Evolutionary conservation across 2,113 vertebrate species (phyloP), one percentile per base, ranked within the genome.

Genomic region (Onychostruthus taczanowskii): DNA sequence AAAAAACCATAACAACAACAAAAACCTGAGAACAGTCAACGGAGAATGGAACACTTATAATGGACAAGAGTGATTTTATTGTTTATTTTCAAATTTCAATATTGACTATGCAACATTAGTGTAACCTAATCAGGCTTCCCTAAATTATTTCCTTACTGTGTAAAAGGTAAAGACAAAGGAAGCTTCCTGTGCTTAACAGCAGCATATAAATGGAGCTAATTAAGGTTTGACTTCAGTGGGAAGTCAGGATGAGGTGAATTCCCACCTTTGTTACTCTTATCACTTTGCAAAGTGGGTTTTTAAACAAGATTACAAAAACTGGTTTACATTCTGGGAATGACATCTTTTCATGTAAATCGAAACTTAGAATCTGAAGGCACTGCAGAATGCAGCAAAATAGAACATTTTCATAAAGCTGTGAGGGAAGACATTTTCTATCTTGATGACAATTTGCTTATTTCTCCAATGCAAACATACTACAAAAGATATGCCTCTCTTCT

Each of bases 191-290:
- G 47, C 28, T 85, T 63, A 41, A 28, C 44, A 83, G 81, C 64
- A 90, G 46, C 68, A 84, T 55, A 78, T 44, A 93, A 93, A 92
- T 33, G 3, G 55, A 61, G 39, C 15, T 86, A 92, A 83, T 70
- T 84, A 62, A 90, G 28, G 56, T 84, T 64, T 77, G 39, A 93
- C 74, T 81, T 44, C 59, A 92, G 76, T 75, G 82, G 74, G 90
- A 97, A 96, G 55, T 83, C 24, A 85, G 84, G 72, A 69, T 55
- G 63, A 63, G 39, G 84, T 86, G n/a, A 83, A 90, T 97, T 96
- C 94, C 76, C 94, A 97, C 76, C 75, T 95, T 96, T 94, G 82
- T 88, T 88, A 80, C 64, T 84, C 50, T 76, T 93, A 95, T 67
- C 94, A 77, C 58, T 84, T 76, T 15, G 20, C 67, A 66, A 62